A percentile compares a stretch with the other conserved stretches of the same genome.
Evolutionary conservation across 2,797 vertebrate species (phyloP).

Genomic region (Ceryle rudis): DNA sequence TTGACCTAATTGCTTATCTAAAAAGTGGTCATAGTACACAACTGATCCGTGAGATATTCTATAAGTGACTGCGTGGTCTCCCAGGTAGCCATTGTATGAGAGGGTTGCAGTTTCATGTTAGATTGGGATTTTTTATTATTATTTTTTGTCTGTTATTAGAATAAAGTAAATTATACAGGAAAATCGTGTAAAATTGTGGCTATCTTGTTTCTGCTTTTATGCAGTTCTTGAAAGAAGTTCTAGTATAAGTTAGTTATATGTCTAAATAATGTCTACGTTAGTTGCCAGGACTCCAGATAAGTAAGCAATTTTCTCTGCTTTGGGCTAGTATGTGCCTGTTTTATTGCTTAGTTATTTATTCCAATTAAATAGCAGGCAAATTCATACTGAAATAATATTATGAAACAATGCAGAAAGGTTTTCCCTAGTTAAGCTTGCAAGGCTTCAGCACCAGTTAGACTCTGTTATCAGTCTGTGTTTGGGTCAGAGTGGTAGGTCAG

Average conservation of each 20-base stretch:
- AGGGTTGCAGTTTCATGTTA: background rate
- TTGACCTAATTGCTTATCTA: background rate
- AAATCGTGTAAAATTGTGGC: background rate
- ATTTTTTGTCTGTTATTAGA: background rate
- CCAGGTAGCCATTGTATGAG: background rate
- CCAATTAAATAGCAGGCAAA: background rate
- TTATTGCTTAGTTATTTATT: background rate
- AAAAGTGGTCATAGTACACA: background rate
- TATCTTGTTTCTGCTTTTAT: background rate
- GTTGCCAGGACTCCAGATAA: background rate
- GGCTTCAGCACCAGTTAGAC: background rate
- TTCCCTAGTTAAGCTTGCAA: background rate
- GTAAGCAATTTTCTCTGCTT: background rate
- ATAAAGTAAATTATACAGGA: background rate
- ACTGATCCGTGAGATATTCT: background rate
- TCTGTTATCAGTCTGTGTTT: background rate
- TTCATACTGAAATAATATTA: background rate
- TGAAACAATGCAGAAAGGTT: background rate
- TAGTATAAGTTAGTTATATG: background rate
- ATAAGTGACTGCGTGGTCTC: rapidly evolving
- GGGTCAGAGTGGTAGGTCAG: background rate
- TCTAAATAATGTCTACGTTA: background rate
- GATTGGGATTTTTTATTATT: background rate
- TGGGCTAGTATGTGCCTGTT: background rate
- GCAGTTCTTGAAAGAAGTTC: background rate